Base-by-base conservation (phyloP, 2,888 invertebrate genomes). In the Amblyjoppa fuscipennis region DNA sequence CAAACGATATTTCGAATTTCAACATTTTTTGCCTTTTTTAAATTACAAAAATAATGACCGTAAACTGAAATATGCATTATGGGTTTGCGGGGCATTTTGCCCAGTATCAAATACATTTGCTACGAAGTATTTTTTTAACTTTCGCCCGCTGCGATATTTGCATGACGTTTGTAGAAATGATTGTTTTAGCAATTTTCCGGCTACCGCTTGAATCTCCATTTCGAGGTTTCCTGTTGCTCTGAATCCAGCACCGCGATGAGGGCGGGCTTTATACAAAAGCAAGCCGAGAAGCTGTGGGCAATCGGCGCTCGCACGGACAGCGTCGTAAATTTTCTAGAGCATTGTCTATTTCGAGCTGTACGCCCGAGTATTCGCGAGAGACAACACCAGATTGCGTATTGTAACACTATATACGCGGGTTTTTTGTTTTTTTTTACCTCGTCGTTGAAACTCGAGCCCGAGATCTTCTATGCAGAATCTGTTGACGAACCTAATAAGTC, bases 291-390 rank as follows among this genome's bases (percentile, higher is more conserved):
- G 68, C 45, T 75, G 91, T 91, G 91, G 87, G 91, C 84, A 90
- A 91, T 79, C 31, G 34, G 25, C 45, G 73, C 13, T 68, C 77
- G 74, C 78, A 45, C 74, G 61, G 64, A 45, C 13, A 45, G 69
- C 56, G 73, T 82, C 79, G 89, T 90, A 90, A 90, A 91, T 91
- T 89, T 85, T 90, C 88, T 87, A 85, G 87, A 88, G 89, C 89
- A 90, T 92, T 92, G 90, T 93, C 93, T 93, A 93, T 93, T 93
- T 93, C 87, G 84, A 89, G 89, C 87, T 11, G 81, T 64, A 78
- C 69, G 69, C 56, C 73, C 20, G 74, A 77, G 56, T 64, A 51
- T 59, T 70, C 70, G 75, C 79, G 75, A 45, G 45, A 61, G 75
- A 68, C 41, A 56, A 11, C 49, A 41, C n/a, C 68, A 34, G 49